Conservation (phyloP, 2,888 invertebrate genomes). For the Selenia dentaria region DNA sequence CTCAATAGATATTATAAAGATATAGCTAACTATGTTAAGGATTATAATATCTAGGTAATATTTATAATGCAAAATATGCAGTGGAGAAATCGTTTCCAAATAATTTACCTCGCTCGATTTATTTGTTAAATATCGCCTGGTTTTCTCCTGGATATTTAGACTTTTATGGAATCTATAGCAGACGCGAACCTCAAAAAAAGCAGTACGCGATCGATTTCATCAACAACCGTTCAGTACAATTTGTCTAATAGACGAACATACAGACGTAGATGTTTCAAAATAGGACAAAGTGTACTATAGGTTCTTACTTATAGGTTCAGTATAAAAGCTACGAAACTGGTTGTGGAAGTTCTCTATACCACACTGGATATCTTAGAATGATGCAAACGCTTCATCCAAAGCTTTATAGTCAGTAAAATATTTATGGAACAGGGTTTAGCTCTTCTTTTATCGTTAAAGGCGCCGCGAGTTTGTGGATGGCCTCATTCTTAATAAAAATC, state of each 20-base stretch:
- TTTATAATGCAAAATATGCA: constrained; percentile 2
- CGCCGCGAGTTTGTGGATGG: no score
- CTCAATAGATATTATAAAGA: constrained; percentile 17
- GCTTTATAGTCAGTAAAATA: constrained; percentile 12
- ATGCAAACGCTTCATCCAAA: constrained; percentile 9
- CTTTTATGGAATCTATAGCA: no score
- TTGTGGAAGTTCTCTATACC: not conserved
- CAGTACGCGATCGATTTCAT: no score
- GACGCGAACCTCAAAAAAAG: no score
- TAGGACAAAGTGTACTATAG: no score
- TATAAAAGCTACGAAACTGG: not conserved
- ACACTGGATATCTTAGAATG: constrained; percentile 5
- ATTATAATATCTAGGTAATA: constrained; percentile 8
- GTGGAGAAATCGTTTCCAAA: constrained; percentile 6
- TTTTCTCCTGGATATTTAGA: no score
- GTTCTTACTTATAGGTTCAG: not conserved
- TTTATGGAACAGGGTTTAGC: constrained; percentile 12
- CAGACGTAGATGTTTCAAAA: no score
- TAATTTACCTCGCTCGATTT: no score
- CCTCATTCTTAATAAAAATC: not conserved
- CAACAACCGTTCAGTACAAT: no score
- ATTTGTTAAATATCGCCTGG: no score
- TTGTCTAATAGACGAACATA: no score
- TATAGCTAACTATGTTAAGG: constrained; percentile 11
- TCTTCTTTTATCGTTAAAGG: constrained; percentile 11